Base-by-base conservation (phyloP, 2,797 vertebrate genomes). In the Urophycis tenuis region DNA sequence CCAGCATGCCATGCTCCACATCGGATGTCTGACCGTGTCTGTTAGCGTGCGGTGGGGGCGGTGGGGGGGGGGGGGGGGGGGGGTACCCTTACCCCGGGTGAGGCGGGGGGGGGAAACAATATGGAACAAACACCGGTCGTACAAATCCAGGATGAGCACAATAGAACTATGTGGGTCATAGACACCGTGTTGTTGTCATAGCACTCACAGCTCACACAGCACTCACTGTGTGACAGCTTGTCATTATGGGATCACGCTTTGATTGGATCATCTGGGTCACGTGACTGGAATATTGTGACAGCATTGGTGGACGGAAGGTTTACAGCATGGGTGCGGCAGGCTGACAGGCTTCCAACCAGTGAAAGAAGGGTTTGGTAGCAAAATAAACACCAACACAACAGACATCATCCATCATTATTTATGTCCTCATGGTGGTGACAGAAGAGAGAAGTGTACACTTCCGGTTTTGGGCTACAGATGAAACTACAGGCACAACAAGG, bases 151-250 rank as follows among this genome's bases (percentile, higher is more conserved):
- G 11, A 34, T 70, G 25, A 70, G 79, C 71, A 17, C 67, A n/a
- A 74, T 25, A 22, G 34, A 82, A 53, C 30, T 78, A 87, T 85
- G 86, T 82, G 86, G 87, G 86, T 87, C 86, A 85, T 81, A 76
- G 79, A 41, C n/a, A 0, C 67, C 22, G 74, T 74, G 81, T 71
- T 75, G 73, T 81, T 11, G 25, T 12, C 3, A 67, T 29, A 82
- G 85, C 84, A 70, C 72, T 1, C 76, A 80, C 76, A 74, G 78
- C 79, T 74, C 72, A 25, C 1, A 80, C 76, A 74, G 78, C 79
- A 73, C 72, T n/a, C 1, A 72, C 31, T 31, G 31, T 25, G 72
- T 49, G 36, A 45, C 15, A 22, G 60, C 39, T 0, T 81, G 77
- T 75, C 11, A 76, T 76, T 25, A 25, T 67, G 74, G 45, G 77